Evolutionary conservation across 37 sponge, comb jelly and placozoan genomes (phyloP).

Genomic region (Theonella swinhoei): DNA sequence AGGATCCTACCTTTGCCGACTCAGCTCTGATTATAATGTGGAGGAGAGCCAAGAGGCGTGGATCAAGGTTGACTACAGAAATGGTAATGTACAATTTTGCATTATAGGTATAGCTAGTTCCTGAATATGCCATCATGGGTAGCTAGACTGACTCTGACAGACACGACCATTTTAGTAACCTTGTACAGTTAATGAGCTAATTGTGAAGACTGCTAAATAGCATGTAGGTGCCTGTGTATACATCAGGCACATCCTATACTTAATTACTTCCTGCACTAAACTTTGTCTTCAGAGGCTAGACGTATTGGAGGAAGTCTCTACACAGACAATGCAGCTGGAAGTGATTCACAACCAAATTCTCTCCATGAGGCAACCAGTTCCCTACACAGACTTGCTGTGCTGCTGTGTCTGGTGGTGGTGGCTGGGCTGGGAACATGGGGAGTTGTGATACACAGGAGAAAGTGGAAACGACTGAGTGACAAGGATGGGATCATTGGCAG

Average conservation of each 20-base stretch:
- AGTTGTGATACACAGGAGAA: background rate
- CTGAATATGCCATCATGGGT: too few species aligned
- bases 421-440: background rate
- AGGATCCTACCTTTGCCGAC: conserved; percentile 32
- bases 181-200: too few species aligned
- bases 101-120: background rate
- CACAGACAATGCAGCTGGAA: too few species aligned
- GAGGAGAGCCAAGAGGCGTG: conserved; percentile 28
- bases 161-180: too few species aligned
- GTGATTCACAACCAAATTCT: too few species aligned
- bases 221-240: too few species aligned
- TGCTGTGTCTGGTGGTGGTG: background rate
- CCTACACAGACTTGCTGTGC: background rate
- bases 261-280: too few species aligned
- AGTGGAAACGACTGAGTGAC: background rate
- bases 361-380: background rate
- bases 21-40: conserved; percentile 2
- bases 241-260: too few species aligned
- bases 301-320: too few species aligned
- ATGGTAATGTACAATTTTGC: background rate
- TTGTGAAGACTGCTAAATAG: too few species aligned
- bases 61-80: conserved; percentile 14
- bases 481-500: background rate
- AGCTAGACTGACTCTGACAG: too few species aligned
- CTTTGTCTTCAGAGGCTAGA: too few species aligned